Evolutionary conservation across 2,113 vertebrate species (phyloP).

Genomic region (Periophthalmodon schlosseri): DNA sequence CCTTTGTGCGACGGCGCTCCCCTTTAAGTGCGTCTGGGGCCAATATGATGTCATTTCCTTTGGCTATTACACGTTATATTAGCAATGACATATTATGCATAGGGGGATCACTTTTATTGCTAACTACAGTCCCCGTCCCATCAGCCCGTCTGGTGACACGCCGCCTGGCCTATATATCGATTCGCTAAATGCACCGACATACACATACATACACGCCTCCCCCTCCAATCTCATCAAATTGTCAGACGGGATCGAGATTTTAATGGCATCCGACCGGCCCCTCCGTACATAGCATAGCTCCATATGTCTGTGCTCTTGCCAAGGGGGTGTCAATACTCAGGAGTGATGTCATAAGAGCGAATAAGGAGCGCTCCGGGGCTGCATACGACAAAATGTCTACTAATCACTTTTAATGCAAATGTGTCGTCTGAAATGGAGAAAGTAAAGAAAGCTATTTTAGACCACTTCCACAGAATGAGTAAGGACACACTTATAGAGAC

Average conservation of each 20-base stretch:
- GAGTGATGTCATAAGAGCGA: conserved; percentile 19
- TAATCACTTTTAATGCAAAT: conserved; percentile 8
- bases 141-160: conserved; percentile 55
- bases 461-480: not conserved
- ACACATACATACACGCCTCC: conserved; percentile 8
- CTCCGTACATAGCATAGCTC: conserved; percentile 2
- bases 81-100: conserved; percentile 58
- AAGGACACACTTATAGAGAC: conserved; percentile 2
- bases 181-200: conserved; percentile 63
- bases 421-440: not conserved
- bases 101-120: conserved; percentile 17
- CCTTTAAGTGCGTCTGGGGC: conserved; percentile 23
- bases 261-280: conserved; percentile 50
- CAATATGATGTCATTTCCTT: conserved; percentile 51
- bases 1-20: conserved; percentile 14
- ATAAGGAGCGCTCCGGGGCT: not conserved
- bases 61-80: conserved; percentile 41
- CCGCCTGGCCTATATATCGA: conserved; percentile 64
- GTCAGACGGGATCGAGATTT: conserved; percentile 55
- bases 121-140: conserved; percentile 19
- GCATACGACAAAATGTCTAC: not conserved
- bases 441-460: not conserved
- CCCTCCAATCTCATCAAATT: conserved; percentile 42
- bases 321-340: conserved; percentile 8
- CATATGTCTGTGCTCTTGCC: not conserved